These are phyloP conservation scores for Cacatua alba DNA, from an alignment of 2,113 vertebrate genomes.

Conservation along the genomic window DNA sequence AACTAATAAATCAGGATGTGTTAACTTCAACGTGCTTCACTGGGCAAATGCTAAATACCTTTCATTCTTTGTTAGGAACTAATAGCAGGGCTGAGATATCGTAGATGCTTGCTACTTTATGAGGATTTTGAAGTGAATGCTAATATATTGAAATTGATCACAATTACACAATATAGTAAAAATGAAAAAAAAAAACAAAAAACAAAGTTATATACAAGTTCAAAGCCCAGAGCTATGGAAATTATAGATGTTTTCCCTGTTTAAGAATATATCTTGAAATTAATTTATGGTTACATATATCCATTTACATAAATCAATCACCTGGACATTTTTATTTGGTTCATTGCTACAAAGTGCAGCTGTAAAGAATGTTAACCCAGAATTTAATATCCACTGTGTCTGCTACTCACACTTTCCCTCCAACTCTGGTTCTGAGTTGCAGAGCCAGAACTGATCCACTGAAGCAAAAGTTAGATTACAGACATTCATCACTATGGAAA, in stretches of 20 bases:
- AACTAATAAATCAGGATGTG: slow-evolving; percentile 74
- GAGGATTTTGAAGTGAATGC: neutral
- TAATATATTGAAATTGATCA: neutral
- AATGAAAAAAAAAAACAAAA: neutral
- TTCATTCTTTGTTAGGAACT: slow-evolving; percentile 2
- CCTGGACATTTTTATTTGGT: neutral
- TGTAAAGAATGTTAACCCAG: neutral
- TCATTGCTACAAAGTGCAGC: neutral
- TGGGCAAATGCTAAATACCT: slow-evolving; percentile 50
- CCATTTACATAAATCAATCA: neutral
- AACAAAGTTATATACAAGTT: neutral
- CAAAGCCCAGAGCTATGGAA: neutral
- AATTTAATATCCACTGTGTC: neutral
- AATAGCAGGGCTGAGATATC: neutral
- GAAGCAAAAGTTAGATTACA: neutral
- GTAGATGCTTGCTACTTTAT: neutral
- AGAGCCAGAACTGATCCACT: neutral
- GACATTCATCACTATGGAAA: neutral
- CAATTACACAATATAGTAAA: neutral
- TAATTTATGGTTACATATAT: neutral
- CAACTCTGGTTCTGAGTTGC: neutral
- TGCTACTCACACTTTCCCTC: neutral
- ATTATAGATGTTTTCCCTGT: neutral
- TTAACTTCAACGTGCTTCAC: slow-evolving; percentile 59
- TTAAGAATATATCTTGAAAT: neutral